Percentiles rank a stretch among this genome's conserved stretches.
Conservation (phyloP, 1,140 invertebrate genomes). For the Hyles euphorbiae region DNA sequence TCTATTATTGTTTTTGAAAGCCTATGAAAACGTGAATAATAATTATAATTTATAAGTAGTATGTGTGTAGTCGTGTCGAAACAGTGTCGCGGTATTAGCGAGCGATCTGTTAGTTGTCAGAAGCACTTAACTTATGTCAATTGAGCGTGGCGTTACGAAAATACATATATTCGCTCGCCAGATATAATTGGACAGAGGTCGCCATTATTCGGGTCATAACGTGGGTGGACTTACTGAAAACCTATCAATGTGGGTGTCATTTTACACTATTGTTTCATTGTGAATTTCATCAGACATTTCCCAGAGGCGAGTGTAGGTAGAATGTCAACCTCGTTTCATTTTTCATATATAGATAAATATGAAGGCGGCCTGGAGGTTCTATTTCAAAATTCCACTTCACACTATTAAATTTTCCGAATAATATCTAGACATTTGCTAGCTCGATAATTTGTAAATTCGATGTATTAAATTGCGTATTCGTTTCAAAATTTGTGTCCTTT, state of each 20-base stretch:
- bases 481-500: no score
- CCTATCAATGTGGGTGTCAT: no score
- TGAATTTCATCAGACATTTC: not conserved
- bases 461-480: no score
- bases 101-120: slow-evolving; percentile 5
- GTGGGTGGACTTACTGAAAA: slow-evolving; percentile 30
- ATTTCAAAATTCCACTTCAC: not conserved
- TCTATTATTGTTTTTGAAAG: no score
- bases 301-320: not conserved
- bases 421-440: no score
- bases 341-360: not conserved
- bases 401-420: not conserved
- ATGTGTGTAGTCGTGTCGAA: no score
- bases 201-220: slow-evolving; percentile 36
- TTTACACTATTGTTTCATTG: no score
- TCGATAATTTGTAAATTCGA: no score
- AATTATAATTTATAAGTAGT: no score
- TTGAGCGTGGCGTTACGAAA: slow-evolving; percentile 11
- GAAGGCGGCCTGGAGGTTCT: not conserved
- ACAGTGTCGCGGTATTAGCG: not conserved
- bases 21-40: no score
- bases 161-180: slow-evolving; percentile 11
- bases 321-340: not conserved
- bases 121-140: slow-evolving; percentile 8
- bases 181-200: slow-evolving; percentile 39